phyloP scores from a whole-genome alignment of 2,888 invertebrate species.

The Xestobium rufovillosum region DNA sequence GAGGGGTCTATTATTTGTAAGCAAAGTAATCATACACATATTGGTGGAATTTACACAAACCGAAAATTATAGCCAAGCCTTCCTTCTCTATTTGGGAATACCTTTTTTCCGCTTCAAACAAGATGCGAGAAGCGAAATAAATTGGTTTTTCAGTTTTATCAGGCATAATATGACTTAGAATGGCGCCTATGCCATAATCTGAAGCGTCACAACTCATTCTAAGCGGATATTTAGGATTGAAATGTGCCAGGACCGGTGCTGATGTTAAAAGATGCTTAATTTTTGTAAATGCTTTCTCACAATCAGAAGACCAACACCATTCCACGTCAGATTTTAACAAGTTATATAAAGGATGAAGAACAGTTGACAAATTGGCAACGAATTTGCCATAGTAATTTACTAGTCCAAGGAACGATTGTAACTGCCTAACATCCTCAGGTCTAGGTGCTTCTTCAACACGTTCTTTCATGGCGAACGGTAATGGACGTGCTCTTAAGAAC shows the following conservation, averaged over 20 bases:
- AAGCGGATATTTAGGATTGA: slow-evolving; percentile 14
- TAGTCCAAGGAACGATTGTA: slow-evolving; percentile 19
- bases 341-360: slow-evolving; percentile 20
- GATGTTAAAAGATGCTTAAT: slow-evolving; percentile 17
- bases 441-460: slow-evolving; percentile 15
- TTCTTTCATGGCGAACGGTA: too few species aligned
- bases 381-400: slow-evolving; percentile 22
- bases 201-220: slow-evolving; percentile 14
- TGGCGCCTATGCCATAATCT: slow-evolving; percentile 26
- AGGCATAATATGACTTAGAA: slow-evolving; percentile 25
- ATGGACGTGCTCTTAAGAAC: too few species aligned
- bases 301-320: slow-evolving; percentile 15
- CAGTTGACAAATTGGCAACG: slow-evolving; percentile 17
- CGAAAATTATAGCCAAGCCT: too few species aligned
- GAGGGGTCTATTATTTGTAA: slow-evolving; percentile 8
- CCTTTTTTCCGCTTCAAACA: slow-evolving; percentile 25
- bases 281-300: slow-evolving; percentile 14
- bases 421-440: slow-evolving; percentile 15
- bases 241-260: slow-evolving; percentile 17
- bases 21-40: too few species aligned
- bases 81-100: too few species aligned
- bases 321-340: slow-evolving; percentile 16
- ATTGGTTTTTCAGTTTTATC: slow-evolving; percentile 32
- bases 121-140: slow-evolving; percentile 29
- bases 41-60: too few species aligned